A percentile compares a stretch with the other conserved stretches of the same genome.
These are phyloP conservation scores for Phaethornis superciliosus DNA, from an alignment of 2,113 vertebrate genomes.

Conservation along the genomic window DNA sequence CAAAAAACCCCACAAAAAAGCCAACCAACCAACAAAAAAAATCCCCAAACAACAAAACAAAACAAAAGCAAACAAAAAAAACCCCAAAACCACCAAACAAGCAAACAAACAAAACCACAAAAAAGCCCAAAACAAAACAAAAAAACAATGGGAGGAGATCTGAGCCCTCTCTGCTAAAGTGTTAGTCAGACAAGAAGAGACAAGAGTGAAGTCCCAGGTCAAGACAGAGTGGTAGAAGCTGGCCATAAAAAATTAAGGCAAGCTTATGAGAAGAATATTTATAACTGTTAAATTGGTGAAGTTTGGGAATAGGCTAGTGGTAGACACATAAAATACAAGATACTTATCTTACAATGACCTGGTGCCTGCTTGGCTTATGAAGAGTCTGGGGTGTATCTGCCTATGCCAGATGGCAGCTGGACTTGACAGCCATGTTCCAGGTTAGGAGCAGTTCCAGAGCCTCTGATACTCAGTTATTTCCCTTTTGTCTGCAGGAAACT, in stretches of 20 bases:
- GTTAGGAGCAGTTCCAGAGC: background rate
- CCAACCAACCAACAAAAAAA: no score
- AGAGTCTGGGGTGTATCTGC: background rate
- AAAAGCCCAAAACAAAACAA: no score
- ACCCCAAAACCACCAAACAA: background rate
- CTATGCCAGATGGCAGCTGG: background rate
- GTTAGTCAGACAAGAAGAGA: background rate
- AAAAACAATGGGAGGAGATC: background rate
- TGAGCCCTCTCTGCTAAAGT: background rate
- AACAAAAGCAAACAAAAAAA: no score
- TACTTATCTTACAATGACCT: background rate
- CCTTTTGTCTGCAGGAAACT: slow-evolving; percentile 84
- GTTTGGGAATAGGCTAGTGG: background rate
- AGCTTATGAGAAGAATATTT: background rate
- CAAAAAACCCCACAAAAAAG: no score
- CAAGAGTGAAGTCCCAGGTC: background rate
- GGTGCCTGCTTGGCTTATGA: background rate
- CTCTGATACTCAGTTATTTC: background rate
- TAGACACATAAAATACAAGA: background rate
- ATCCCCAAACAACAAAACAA: no score
- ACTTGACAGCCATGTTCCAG: background rate
- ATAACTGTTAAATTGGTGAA: background rate
- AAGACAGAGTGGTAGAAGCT: background rate
- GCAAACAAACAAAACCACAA: no score
- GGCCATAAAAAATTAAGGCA: background rate